These are phyloP conservation scores for Drosophila aldrichi DNA, from an alignment of 2,888 invertebrate species.

Conservation along the genomic window DNA sequence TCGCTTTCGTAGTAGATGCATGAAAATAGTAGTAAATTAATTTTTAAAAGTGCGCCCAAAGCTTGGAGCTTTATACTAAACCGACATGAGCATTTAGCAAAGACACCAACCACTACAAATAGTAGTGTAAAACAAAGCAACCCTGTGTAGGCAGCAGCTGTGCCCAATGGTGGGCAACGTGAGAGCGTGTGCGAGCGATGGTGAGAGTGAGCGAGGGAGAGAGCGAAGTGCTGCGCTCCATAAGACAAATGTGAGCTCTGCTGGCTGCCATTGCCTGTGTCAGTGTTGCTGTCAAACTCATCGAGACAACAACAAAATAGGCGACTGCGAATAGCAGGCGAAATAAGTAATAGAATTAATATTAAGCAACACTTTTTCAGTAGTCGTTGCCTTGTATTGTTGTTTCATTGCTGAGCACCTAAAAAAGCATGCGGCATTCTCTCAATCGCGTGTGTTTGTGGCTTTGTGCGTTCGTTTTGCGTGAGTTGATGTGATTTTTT, in stretches of 20 bases:
- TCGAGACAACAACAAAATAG: conserved; percentile 60
- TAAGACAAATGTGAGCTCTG: conserved; percentile 16
- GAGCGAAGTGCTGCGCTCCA: conserved; percentile 6
- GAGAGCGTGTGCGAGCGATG: background rate
- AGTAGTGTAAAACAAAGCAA: conserved; percentile 14
- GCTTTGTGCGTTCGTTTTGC: conserved; percentile 1
- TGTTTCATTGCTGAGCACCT: conserved; percentile 4
- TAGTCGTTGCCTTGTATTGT: background rate
- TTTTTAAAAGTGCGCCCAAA: background rate
- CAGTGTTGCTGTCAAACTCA: conserved; percentile 63
- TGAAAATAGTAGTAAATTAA: too few species aligned
- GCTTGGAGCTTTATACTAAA: background rate
- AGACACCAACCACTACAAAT: conserved; percentile 25
- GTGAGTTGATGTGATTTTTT: conserved; percentile 27
- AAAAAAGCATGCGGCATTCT: conserved; percentile 23
- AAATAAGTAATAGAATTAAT: conserved; percentile 48
- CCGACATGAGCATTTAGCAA: background rate
- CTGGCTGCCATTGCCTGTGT: conserved; percentile 17
- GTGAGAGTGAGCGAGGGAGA: background rate
- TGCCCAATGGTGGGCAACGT: conserved; percentile 9
- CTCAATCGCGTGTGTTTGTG: conserved; percentile 9
- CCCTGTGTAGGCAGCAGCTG: conserved; percentile 28
- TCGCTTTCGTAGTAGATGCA: too few species aligned
- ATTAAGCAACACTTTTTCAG: conserved; percentile 34
- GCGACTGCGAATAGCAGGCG: conserved; percentile 25